A percentile compares a stretch with the other conserved stretches of the same genome.
phyloP scores from a whole-genome alignment of 1,140 invertebrate genomes.

The Penaeus vannamei region DNA sequence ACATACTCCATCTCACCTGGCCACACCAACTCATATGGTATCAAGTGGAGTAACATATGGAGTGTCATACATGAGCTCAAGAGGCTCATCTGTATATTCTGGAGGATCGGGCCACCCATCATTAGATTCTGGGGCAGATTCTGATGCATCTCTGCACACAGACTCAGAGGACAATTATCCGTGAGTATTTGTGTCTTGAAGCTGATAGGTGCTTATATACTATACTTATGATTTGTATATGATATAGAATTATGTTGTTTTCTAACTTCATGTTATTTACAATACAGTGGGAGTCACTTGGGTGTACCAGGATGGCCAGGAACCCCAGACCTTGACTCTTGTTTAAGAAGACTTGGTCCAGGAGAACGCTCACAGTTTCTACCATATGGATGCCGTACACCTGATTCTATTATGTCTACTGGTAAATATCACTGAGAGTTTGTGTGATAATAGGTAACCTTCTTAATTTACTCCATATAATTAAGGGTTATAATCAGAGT shows the following conservation, averaged over 20 bases:
- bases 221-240: background rate
- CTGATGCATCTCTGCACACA: constrained; percentile 65
- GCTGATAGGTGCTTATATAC: background rate
- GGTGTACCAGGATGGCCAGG: constrained; percentile 67
- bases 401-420: constrained; percentile 88
- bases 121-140: constrained; percentile 67
- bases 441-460: background rate
- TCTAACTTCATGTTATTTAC: background rate
- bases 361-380: constrained; percentile 70
- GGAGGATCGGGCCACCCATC: constrained; percentile 66
- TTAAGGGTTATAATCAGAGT: too few species aligned
- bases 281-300: constrained; percentile 60
- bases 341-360: constrained; percentile 69
- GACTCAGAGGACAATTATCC: constrained; percentile 68
- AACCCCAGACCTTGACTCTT: constrained; percentile 66
- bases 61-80: constrained; percentile 46
- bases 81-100: constrained; percentile 54
- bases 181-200: constrained; percentile 54
- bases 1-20: constrained; percentile 46
- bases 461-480: too few species aligned
- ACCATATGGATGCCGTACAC: constrained; percentile 79
- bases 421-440: constrained; percentile 71
- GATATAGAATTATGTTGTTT: too few species aligned
- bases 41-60: constrained; percentile 24
- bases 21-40: constrained; percentile 46